Percentiles rank a stretch among this genome's conserved stretches.
Evolutionary conservation across 37 sponge, comb jelly and placozoan species (phyloP).

Genomic region (Aphrocallistes beatrix): DNA sequence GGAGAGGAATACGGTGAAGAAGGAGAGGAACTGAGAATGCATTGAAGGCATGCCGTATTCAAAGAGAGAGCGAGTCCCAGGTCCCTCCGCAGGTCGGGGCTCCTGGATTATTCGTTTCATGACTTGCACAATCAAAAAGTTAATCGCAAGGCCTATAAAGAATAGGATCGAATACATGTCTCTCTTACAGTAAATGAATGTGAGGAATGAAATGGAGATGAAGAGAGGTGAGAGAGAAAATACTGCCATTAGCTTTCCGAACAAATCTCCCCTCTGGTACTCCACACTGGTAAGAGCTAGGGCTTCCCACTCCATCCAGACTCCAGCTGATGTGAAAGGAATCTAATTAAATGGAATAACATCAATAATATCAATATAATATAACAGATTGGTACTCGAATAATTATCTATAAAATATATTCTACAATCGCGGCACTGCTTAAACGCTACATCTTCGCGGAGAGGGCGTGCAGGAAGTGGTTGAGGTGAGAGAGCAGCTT

Average conservation of each 20-base stretch:
- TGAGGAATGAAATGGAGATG: constrained; percentile 52
- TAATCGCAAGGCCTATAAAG: constrained; percentile 46
- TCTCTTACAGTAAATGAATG: constrained; percentile 53
- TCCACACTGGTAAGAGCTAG: background rate
- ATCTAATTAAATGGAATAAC: too few species aligned
- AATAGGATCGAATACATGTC: constrained; percentile 54
- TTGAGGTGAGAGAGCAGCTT: background rate
- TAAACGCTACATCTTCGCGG: background rate
- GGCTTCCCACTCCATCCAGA: background rate
- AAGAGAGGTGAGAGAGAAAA: constrained; percentile 61
- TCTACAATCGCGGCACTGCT: background rate
- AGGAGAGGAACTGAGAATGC: constrained; percentile 88
- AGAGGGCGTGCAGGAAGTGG: background rate
- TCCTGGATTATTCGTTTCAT: constrained; percentile 60
- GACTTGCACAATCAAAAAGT: constrained; percentile 50
- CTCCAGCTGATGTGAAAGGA: too few species aligned
- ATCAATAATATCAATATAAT: too few species aligned
- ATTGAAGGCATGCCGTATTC: constrained; percentile 91
- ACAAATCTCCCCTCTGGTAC: constrained; percentile 51
- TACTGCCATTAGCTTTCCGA: constrained; percentile 66
- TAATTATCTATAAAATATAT: background rate
- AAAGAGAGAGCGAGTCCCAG: constrained; percentile 31
- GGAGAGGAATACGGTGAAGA: constrained; percentile 65
- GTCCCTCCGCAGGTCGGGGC: constrained; percentile 55
- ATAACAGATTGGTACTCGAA: too few species aligned